Base-by-base conservation (phyloP, 1,140 invertebrate genomes). In the Eueides isabella region DNA sequence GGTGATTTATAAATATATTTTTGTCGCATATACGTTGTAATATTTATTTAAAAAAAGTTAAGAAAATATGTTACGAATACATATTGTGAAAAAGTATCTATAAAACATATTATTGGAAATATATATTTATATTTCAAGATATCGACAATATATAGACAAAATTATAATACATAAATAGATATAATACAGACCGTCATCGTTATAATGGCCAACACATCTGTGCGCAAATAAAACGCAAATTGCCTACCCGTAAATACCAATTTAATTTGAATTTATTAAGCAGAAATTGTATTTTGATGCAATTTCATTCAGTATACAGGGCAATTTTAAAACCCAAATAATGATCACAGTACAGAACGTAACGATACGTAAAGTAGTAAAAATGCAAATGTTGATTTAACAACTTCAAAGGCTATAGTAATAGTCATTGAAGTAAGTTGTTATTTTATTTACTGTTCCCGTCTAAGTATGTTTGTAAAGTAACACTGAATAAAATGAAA, bases 161-260 rank as follows among this genome's bases (percentile, higher is more conserved):
- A 23, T 23, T 19, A 23, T 23, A 55, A 23, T 12, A 23, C 4
- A 23, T 55, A 55, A n/a, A 55, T 55, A 55, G 7, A 55, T 26
- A 55, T 26, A 19, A 48, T 23, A 23, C 48, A 26, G 9, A 5
- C 48, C 23, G 26, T 55, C 9, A 55, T 74, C 61, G n/a, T 6
- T 61, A 19, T 74, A 69, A 74, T 69, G 61, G 61, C 26, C 16
- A 61, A 29, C 72, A 69, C 72, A 74, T 74, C 72, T 74, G 72
- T 5, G 14, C 29, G 16, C 28, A 19, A 64, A 29, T 67, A 74
- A 67, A 65, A 74, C 61, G 72, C 30, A 74, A 74, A 69, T 74
- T 74, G 61, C 72, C 62, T 35, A 64, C 69, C 55, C 48, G 48
- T 69, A 69, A 44, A 69, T 61, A 61, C 67, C 2, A 29, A 65